Evolutionary conservation across 2,113 vertebrate species (phyloP).

Genomic region (Coturnix japonica): DNA sequence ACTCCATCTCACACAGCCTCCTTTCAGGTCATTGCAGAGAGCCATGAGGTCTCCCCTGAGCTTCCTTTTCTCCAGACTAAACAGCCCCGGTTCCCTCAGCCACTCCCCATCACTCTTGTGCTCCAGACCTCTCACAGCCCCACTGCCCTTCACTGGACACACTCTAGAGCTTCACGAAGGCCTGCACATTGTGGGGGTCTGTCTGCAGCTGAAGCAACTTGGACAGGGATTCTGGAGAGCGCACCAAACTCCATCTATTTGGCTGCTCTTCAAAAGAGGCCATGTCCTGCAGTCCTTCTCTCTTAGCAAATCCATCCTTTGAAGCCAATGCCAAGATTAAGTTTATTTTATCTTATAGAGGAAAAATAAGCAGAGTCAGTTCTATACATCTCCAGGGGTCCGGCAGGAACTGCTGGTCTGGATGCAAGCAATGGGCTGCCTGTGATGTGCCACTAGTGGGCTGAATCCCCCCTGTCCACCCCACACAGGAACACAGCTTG

Average conservation of each 20-base stretch:
- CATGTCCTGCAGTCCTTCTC: not conserved
- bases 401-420: not conserved
- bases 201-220: not conserved
- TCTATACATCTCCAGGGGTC: not conserved
- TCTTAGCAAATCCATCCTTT: not conserved
- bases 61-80: not conserved
- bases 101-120: not conserved
- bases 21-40: not conserved
- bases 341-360: not conserved
- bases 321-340: not conserved
- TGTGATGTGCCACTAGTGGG: rapidly evolving
- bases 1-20: not conserved
- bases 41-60: not conserved
- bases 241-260: not conserved
- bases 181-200: not conserved
- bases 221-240: not conserved
- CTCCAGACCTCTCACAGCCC: no score
- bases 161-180: not conserved
- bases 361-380: not conserved
- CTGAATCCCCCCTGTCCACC: not conserved
- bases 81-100: not conserved
- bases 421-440: not conserved
- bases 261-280: not conserved
- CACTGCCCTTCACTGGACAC: not conserved
- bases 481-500: not conserved